Base-by-base conservation (phyloP, 1,140 invertebrate species). In the Drosophila lowei region DNA sequence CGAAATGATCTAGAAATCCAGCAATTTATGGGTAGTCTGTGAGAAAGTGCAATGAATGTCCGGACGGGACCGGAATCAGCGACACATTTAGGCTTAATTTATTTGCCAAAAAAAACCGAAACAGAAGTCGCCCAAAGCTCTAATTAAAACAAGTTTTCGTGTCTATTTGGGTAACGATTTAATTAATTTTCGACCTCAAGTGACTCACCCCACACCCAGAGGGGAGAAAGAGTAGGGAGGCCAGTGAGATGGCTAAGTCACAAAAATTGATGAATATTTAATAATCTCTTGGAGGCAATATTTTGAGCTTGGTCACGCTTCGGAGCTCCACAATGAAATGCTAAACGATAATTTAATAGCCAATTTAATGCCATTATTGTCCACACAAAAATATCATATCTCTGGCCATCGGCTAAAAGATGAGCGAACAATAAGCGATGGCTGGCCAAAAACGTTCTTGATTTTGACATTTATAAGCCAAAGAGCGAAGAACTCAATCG, bases 341-440 rank as follows among this genome's bases (percentile, higher is more conserved):
- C 58, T 75, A 67, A 75, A 75, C 63, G 83, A 83, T 88, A 63
- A 66, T 88, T 81, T 81, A 88, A 88, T 88, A 59, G 71, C 78
- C 75, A 88, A 88, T 88, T 88, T 78, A 78, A 70, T 57, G 64
- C 59, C 41, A 44, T 63, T 86, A 78, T 88, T 88, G 74, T 74
- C 48, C 53, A 63, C 59, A 70, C 34, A 38, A 13, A 38, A 13
- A 38, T 13, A 38, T 13, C 34, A 34, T 11, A 55, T 47, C 23
- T 11, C 34, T 56, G 61, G 30, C 55, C 62, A 48, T 67, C 50
- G 38, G 42, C 56, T n/a, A 16, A 34, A 73, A 72, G 62, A 46
- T 63, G 74, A 4, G 23, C 23, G 1, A 72, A 72, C 65, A 63
- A 7, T 44, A 61, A 53, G 25, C 25, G 21, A 41, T 43, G 23